Conservation (phyloP, 2,888 invertebrate species). For the Steinernema carpocapsae region DNA sequence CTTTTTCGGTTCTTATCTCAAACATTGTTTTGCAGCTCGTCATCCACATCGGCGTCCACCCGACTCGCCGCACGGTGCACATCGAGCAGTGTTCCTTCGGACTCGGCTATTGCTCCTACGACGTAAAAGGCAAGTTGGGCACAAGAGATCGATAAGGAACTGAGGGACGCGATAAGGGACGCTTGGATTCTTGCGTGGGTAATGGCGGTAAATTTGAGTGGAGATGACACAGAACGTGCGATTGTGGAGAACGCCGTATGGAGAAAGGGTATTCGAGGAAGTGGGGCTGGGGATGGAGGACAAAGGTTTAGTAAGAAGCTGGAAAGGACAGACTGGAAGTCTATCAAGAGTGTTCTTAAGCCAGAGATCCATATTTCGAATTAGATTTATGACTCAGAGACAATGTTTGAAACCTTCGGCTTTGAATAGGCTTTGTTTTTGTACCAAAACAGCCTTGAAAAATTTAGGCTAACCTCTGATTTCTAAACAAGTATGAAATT, state of each 20-base stretch:
- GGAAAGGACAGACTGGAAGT: too few species aligned
- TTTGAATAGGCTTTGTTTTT: too few species aligned
- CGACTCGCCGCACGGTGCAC: conserved; percentile 21
- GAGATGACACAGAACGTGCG: neutral
- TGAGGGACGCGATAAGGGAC: neutral
- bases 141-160: neutral
- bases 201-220: neutral
- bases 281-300: neutral
- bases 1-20: neutral
- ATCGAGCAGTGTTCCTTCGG: conserved; percentile 32
- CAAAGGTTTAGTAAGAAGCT: too few species aligned
- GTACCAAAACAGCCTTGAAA: too few species aligned
- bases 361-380: too few species aligned
- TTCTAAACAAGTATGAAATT: too few species aligned
- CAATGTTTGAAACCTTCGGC: too few species aligned
- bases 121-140: conserved; percentile 10
- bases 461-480: too few species aligned
- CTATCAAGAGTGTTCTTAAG: too few species aligned
- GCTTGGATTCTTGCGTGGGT: neutral
- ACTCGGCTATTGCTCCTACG: neutral
- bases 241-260: neutral
- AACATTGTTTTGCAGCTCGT: conserved; percentile 40
- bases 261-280: neutral
- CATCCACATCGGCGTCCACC: conserved; percentile 44
- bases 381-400: too few species aligned